Evolutionary conservation across 2,113 vertebrate species (phyloP).

Genomic region (Acanthochromis polyacanthus): DNA sequence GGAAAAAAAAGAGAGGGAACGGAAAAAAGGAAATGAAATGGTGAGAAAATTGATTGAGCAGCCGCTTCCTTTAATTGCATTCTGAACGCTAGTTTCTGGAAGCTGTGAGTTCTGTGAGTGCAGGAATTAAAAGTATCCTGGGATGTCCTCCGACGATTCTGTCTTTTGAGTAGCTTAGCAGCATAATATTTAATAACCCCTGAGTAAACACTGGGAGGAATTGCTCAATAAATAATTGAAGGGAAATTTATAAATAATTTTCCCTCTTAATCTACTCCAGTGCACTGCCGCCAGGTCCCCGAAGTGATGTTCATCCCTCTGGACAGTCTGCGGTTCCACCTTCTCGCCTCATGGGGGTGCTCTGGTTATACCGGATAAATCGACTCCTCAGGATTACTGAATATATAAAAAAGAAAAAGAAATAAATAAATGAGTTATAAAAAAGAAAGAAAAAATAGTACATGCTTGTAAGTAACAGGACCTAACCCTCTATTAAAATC

Average conservation of each 20-base stretch:
- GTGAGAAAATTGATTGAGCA: constrained; percentile 62
- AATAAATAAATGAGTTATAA: constrained; percentile 60
- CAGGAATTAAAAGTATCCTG: constrained; percentile 70
- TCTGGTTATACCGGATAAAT: constrained; percentile 66
- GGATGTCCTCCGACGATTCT: constrained; percentile 75
- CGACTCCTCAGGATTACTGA: background rate
- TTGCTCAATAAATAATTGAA: constrained; percentile 86
- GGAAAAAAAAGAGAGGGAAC: constrained; percentile 3
- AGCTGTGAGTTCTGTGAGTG: constrained; percentile 59
- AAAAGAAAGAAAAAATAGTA: constrained; percentile 51
- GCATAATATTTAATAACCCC: constrained; percentile 84
- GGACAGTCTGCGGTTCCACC: constrained; percentile 36
- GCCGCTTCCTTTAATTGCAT: constrained; percentile 71
- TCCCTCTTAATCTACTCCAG: constrained; percentile 76
- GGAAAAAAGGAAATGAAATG: constrained; percentile 23
- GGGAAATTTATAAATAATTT: constrained; percentile 84
- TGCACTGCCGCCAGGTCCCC: constrained; percentile 69
- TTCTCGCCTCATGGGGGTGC: constrained; percentile 72
- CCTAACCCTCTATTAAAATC: constrained; percentile 78
- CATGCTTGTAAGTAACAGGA: constrained; percentile 76
- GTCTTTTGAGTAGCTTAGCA: constrained; percentile 77
- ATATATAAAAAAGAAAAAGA: constrained; percentile 10
- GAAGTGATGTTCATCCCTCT: constrained; percentile 74
- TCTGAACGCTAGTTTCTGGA: constrained; percentile 41
- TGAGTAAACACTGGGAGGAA: constrained; percentile 82